Evolutionary conservation across 1,140 invertebrate genomes (phyloP).

Genomic region (Chionoecetes opilio): DNA sequence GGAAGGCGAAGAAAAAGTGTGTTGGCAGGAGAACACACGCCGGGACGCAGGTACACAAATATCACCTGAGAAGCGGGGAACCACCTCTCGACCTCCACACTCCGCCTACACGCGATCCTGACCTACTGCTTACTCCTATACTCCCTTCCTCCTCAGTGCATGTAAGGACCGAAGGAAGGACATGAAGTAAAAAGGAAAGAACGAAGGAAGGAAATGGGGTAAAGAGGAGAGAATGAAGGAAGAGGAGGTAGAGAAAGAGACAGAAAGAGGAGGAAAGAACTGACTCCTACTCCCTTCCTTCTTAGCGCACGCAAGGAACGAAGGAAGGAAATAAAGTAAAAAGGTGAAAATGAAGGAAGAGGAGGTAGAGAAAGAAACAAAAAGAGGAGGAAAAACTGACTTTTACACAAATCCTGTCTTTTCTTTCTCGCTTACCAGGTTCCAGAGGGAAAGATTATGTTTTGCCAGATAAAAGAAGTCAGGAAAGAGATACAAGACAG

Average conservation of each 20-base stretch:
- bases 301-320: neutral
- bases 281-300: too few relatives aligned
- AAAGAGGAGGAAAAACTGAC: too few relatives aligned
- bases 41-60: conserved; percentile 18
- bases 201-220: neutral
- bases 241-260: too few relatives aligned
- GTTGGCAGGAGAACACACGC: neutral
- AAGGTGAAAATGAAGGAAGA: neutral
- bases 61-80: neutral
- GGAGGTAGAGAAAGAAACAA: neutral
- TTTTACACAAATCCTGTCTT: neutral
- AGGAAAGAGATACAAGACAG: neutral
- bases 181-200: neutral
- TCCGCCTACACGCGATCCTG: neutral
- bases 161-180: neutral
- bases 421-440: neutral
- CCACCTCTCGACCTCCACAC: neutral
- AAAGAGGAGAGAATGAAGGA: too few relatives aligned
- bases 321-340: neutral
- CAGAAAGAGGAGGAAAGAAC: too few relatives aligned
- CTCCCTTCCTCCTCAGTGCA: neutral
- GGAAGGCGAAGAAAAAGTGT: neutral
- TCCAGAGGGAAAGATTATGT: too few relatives aligned
- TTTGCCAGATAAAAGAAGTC: too few relatives aligned
- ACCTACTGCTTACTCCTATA: neutral